Percentiles rank a stretch among this genome's conserved stretches.
Conservation (phyloP, 1,140 invertebrate species). For the Pseudomyrmex sp. region DNA sequence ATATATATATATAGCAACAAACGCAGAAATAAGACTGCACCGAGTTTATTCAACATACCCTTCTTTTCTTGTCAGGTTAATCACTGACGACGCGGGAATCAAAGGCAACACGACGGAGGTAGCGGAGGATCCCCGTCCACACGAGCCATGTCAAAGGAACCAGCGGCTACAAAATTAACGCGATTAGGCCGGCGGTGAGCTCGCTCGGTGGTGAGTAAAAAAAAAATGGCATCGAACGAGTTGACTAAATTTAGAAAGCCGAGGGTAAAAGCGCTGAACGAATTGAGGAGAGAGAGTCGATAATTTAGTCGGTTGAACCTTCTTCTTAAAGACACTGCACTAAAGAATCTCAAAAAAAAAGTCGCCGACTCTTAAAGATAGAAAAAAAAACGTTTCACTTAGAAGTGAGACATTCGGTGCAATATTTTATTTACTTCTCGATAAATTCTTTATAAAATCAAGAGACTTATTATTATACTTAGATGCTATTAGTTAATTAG, state of each 20-base stretch:
- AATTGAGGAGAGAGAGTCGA: slow-evolving; percentile 30
- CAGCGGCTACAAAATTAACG: slow-evolving; percentile 53
- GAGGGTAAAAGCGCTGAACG: slow-evolving; percentile 47
- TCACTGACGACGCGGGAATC: slow-evolving; percentile 33
- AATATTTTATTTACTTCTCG: too few relatives aligned
- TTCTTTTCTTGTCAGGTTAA: slow-evolving; percentile 13
- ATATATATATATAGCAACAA: not conserved
- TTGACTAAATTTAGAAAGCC: slow-evolving; percentile 55
- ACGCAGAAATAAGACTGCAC: slow-evolving; percentile 15
- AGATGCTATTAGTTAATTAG: too few relatives aligned
- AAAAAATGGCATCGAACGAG: slow-evolving; percentile 49
- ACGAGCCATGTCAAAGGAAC: slow-evolving; percentile 39
- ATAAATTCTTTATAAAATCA: too few relatives aligned
- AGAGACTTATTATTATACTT: too few relatives aligned
- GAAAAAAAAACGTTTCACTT: too few relatives aligned
- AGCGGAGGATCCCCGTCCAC: not conserved
- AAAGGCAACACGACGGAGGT: slow-evolving; percentile 13
- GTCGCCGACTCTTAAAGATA: too few relatives aligned
- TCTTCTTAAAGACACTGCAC: slow-evolving; percentile 6
- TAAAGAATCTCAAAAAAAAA: not conserved
- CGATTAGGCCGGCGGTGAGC: slow-evolving; percentile 44
- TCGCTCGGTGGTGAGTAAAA: slow-evolving; percentile 54
- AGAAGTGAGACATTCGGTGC: too few relatives aligned
- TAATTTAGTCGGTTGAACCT: slow-evolving; percentile 20
- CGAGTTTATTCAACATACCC: slow-evolving; percentile 10